Percentiles rank a stretch among this genome's conserved stretches.
Evolutionary conservation across 2,888 invertebrate species (phyloP).

Genomic region (Philereme transversata): DNA sequence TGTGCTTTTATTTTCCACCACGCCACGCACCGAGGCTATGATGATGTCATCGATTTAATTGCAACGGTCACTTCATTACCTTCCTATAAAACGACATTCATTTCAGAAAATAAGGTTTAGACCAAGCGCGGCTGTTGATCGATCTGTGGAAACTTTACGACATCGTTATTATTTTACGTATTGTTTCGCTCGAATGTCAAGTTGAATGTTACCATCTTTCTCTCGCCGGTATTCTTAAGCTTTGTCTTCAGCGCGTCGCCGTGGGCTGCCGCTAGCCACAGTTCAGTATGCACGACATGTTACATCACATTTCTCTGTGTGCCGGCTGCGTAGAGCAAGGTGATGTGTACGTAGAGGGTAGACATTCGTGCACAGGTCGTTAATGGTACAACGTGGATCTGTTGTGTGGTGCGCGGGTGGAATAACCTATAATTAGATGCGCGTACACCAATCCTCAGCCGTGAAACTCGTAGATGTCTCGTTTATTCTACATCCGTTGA

Average conservation of each 20-base stretch:
- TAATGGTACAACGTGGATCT: conserved; percentile 76
- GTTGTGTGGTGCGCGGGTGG: conserved; percentile 76
- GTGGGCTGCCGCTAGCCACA: conserved; percentile 42
- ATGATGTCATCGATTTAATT: conserved; percentile 81
- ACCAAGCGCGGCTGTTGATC: conserved; percentile 47
- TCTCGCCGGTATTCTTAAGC: conserved; percentile 41
- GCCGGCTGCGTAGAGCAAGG: conserved; percentile 48
- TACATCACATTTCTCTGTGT: conserved; percentile 61
- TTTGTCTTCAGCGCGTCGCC: conserved; percentile 11
- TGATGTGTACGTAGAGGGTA: conserved; percentile 57
- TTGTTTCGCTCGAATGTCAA: conserved; percentile 61
- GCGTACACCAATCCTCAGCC: conserved; percentile 71
- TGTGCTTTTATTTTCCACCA: conserved; percentile 75
- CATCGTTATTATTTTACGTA: conserved; percentile 61
- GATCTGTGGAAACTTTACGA: conserved; percentile 61
- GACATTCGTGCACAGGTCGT: conserved; percentile 75
- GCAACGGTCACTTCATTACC: conserved; percentile 70
- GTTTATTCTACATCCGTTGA: conserved; percentile 65
- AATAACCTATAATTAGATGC: conserved; percentile 83
- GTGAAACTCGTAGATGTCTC: conserved; percentile 70
- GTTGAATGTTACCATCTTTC: conserved; percentile 40
- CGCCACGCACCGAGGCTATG: conserved; percentile 64
- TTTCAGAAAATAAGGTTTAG: conserved; percentile 55
- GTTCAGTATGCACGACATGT: conserved; percentile 61
- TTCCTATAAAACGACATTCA: conserved; percentile 64